Percentiles rank a stretch among this genome's conserved stretches.
Conservation (phyloP, 2,113 vertebrate genomes). For the Misgurnus mizolepis region DNA sequence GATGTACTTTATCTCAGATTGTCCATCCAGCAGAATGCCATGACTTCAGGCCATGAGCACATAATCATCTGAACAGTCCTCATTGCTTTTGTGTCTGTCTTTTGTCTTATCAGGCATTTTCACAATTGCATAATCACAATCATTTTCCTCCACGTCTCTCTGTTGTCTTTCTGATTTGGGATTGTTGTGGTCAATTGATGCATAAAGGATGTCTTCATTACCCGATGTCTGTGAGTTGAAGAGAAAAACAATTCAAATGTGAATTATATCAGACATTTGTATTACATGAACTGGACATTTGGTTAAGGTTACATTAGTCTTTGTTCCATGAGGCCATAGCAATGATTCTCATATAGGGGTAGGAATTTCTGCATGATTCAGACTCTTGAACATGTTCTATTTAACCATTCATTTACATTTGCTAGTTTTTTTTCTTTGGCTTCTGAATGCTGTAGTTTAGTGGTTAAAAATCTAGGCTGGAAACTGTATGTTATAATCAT, state of each 20-base stretch:
- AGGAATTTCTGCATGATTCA: too few relatives aligned
- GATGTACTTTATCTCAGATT: background rate
- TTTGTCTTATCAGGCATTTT: slow-evolving; percentile 40
- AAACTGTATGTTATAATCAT: too few relatives aligned
- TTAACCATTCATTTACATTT: too few relatives aligned
- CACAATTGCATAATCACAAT: slow-evolving; percentile 73
- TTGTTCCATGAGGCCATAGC: too few relatives aligned
- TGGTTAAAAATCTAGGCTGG: too few relatives aligned
- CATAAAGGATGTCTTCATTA: slow-evolving; percentile 69
- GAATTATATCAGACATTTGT: background rate
- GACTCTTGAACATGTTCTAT: too few relatives aligned
- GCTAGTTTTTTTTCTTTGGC: background rate
- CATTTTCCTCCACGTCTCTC: background rate
- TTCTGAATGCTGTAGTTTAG: background rate
- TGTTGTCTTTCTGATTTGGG: background rate
- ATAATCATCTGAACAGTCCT: slow-evolving; percentile 70
- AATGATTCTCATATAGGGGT: too few relatives aligned
- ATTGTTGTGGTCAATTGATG: slow-evolving; percentile 65
- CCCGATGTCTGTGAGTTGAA: slow-evolving; percentile 20
- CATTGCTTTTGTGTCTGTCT: slow-evolving; percentile 35
- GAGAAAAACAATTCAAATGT: background rate
- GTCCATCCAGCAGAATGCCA: background rate
- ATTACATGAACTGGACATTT: background rate
- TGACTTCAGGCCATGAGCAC: slow-evolving; percentile 63
- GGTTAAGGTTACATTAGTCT: too few relatives aligned